Evolutionary conservation across 2,797 vertebrate species (phyloP), one percentile per base, ranked within the genome.

Genomic region (Enteromius treurensis): DNA sequence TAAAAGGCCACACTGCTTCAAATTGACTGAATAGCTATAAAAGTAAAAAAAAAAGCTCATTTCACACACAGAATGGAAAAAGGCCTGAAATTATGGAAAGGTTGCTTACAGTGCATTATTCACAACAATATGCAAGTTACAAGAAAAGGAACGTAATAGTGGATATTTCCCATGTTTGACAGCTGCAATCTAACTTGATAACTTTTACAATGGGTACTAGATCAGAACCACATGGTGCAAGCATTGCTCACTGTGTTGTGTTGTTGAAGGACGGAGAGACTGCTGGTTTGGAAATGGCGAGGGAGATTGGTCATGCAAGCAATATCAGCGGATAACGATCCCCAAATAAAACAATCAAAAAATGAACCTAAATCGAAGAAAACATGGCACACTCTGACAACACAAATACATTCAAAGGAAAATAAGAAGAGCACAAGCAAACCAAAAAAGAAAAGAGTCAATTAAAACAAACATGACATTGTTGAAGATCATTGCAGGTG

Each of bases 331-430:
- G 58, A 78, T 85, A 86, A 89, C 83, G 29, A 81, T 86, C 86
- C 79, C 71, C 83, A 86, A 86, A 89, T 64, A 77, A 91, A 88
- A 86, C 82, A 84, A 90, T 89, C 86, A 83, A 64, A 62, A 79
- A 79, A 79, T 71, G 77, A 85, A 83, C 78, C 42, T 1, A 78
- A 81, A 76, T 42, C 9, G 64, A 87, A 84, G 14, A 64, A 85
- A 77, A 79, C 84, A 86, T 87, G 86, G 76, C 81, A 82, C 91
- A 91, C 89, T 94, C 87, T 91, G 91, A 94, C 91, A 93, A 92
- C 91, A 95, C 85, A 94, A 90, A 84, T 82, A 87, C 73, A 69
- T 69, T 49, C 69, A 77, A 62, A 68, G 40, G 92, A 83, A 76
- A 78, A 68, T 53, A 74, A 82, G 26, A 15, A 77, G 53, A 68